Conservation (phyloP, 2,113 vertebrate species). For the Scolopax mira region DNA sequence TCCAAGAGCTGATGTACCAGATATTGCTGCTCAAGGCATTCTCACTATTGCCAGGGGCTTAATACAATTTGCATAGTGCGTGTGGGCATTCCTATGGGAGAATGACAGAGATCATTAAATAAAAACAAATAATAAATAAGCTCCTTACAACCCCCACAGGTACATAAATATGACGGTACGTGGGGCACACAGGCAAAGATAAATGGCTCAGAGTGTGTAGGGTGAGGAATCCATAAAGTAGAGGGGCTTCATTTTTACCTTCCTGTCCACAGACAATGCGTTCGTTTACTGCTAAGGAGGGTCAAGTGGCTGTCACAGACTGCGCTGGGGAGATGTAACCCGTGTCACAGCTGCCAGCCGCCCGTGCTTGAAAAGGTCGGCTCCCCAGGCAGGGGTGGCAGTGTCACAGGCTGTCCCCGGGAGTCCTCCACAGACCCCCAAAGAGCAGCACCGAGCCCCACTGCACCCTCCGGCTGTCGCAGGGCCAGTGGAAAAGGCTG, state of each 20-base stretch:
- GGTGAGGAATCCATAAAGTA: neutral
- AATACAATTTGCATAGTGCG: constrained; percentile 36
- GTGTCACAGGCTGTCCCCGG: neutral
- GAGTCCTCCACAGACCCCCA: neutral
- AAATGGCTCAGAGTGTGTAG: neutral
- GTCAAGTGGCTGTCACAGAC: constrained; percentile 40
- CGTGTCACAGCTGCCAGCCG: constrained; percentile 27
- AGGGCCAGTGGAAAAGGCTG: fast-evolving
- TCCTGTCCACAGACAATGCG: fast-evolving
- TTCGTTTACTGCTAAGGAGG: neutral
- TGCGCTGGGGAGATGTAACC: neutral
- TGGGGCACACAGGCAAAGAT: neutral
- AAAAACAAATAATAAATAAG: constrained; percentile 69
- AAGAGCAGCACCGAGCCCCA: neutral
- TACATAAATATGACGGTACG: neutral
- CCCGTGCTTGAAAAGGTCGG: constrained; percentile 48
- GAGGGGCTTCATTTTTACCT: neutral
- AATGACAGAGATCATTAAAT: constrained; percentile 71
- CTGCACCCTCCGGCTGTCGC: neutral
- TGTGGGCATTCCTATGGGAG: constrained; percentile 53
- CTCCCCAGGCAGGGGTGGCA: constrained; percentile 17
- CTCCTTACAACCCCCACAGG: constrained; percentile 48
- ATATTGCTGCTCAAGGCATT: constrained; percentile 5
- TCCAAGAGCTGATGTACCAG: neutral
- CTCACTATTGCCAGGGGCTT: constrained; percentile 43